Evolutionary conservation across 2,888 invertebrate species (phyloP).

Genomic region (Hirtodrosophila alboralis): DNA sequence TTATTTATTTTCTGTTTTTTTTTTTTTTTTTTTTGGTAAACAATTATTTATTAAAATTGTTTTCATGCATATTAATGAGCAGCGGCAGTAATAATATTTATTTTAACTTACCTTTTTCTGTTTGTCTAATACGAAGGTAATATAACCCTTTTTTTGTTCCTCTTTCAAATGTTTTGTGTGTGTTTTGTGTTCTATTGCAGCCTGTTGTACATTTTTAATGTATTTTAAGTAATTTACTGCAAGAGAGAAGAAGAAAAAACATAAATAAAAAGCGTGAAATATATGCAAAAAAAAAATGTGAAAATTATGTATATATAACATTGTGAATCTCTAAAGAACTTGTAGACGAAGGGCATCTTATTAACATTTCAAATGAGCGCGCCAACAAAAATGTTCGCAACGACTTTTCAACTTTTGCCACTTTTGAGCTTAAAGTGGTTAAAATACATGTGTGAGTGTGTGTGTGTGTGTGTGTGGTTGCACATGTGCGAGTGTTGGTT

Average conservation of each 20-base stretch:
- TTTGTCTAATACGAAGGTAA: constrained; percentile 10
- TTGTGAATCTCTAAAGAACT: constrained; percentile 16
- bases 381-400: constrained; percentile 21
- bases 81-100: constrained; percentile 49
- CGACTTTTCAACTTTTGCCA: constrained; percentile 68
- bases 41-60: constrained; percentile 31
- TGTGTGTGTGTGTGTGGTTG: constrained; percentile 13
- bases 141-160: too few species aligned
- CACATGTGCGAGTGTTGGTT: constrained; percentile 39
- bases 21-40: constrained; percentile 9
- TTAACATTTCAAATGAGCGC: constrained; percentile 72
- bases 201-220: constrained; percentile 69
- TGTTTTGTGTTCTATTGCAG: constrained; percentile 35
- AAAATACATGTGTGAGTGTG: constrained; percentile 7
- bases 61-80: constrained; percentile 48
- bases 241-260: constrained; percentile 34
- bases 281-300: constrained; percentile 55
- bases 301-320: constrained; percentile 8
- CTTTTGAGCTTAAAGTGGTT: constrained; percentile 50
- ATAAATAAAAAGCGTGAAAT: constrained; percentile 47
- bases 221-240: constrained; percentile 70
- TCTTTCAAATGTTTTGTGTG: constrained; percentile 5
- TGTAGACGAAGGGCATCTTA: constrained; percentile 39
- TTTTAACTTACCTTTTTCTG: constrained; percentile 56
- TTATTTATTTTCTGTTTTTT: too few species aligned